Percentiles rank a stretch among this genome's conserved stretches.
These are phyloP conservation scores for Molossus molossus DNA, from an alignment of 2,797 vertebrate species.

Conservation along the genomic window DNA sequence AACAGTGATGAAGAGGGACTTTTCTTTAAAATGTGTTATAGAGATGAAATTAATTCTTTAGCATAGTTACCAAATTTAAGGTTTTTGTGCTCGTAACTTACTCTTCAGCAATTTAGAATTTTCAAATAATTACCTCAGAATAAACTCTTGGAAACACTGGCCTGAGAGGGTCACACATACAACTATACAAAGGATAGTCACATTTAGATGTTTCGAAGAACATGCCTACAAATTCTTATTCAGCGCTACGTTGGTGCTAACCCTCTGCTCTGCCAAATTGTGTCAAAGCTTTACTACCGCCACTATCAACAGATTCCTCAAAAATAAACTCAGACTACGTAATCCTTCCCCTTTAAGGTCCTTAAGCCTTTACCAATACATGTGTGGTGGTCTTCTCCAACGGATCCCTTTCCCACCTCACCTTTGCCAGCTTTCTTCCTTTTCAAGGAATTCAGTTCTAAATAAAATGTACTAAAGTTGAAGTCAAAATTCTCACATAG, in stretches of 20 bases:
- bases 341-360: background rate
- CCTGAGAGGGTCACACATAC: background rate
- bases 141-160: conserved; percentile 18
- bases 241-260: conserved; percentile 13
- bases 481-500: background rate
- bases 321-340: conserved; percentile 68
- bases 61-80: conserved; percentile 3
- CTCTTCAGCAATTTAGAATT: conserved; percentile 43
- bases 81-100: background rate
- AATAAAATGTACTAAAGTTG: background rate
- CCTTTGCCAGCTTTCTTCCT: background rate
- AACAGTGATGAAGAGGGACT: background rate
- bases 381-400: background rate
- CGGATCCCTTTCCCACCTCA: background rate
- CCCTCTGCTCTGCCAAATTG: conserved; percentile 47
- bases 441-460: background rate
- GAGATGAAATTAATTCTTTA: background rate
- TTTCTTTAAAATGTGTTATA: background rate
- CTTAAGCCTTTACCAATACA: conserved; percentile 11
- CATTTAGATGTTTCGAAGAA: conserved; percentile 14
- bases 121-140: conserved; percentile 48
- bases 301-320: conserved; percentile 53
- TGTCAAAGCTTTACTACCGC: conserved; percentile 65
- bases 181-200: conserved; percentile 11
- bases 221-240: conserved; percentile 32